Conservation (phyloP, 2,113 vertebrate genomes). For the Lontra canadensis region DNA sequence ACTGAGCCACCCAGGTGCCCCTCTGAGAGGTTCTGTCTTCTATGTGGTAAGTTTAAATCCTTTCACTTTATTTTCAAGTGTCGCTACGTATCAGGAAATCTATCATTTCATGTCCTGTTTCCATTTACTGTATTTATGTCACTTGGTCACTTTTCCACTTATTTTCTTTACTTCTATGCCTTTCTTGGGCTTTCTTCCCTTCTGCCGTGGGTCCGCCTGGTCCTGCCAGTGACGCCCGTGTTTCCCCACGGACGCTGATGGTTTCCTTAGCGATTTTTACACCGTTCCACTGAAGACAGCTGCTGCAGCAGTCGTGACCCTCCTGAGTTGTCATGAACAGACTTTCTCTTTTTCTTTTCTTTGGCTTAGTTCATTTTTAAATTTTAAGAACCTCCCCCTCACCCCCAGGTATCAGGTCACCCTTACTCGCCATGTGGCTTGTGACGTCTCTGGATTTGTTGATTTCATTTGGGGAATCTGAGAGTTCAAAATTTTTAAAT, state of each 20-base stretch:
- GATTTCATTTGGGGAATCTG: not conserved
- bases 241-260: accelerated
- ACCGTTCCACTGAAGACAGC: accelerated
- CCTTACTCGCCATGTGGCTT: not conserved
- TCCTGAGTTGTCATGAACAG: no score
- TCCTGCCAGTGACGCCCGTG: no score
- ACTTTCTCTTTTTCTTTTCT: not conserved
- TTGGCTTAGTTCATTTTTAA: not conserved
- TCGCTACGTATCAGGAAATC: accelerated
- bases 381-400: not conserved
- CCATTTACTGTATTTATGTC: no score
- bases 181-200: not conserved
- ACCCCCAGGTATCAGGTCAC: not conserved
- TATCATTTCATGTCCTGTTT: not conserved
- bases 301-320: accelerated
- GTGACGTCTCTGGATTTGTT: not conserved
- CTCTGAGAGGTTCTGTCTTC: not conserved
- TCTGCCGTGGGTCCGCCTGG: accelerated
- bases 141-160: not conserved
- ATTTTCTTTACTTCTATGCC: no score
- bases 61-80: not conserved
- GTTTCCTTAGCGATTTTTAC: no score
- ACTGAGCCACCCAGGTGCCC: not conserved
- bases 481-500: not conserved
- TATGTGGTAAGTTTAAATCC: not conserved